A percentile compares a stretch with the other conserved stretches of the same genome.
Conservation (phyloP, 2,797 vertebrate species). For the Melanotaenia parkinsoni region DNA sequence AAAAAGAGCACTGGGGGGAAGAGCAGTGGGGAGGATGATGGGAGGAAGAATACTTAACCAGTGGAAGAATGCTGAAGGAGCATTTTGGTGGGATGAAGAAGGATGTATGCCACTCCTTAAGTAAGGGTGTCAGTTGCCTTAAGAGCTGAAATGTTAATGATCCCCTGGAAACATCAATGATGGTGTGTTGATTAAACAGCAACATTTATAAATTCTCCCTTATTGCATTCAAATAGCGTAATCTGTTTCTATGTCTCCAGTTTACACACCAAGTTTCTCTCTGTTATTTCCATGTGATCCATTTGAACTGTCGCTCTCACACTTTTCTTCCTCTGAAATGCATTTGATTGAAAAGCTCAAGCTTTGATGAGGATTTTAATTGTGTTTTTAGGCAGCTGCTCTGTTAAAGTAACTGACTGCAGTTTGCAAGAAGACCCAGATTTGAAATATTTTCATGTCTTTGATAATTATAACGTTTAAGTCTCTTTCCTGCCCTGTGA, state of each 20-base stretch:
- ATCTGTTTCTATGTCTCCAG: too few relatives aligned
- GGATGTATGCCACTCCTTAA: too few relatives aligned
- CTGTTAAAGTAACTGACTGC: too few relatives aligned
- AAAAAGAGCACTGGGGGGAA: too few relatives aligned
- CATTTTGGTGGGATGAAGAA: background rate
- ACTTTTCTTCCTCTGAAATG: background rate
- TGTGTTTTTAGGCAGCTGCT: too few relatives aligned
- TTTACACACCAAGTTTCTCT: background rate
- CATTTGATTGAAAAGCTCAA: background rate
- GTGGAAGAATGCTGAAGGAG: background rate
- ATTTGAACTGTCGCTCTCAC: background rate
- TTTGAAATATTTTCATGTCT: background rate
- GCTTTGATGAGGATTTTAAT: background rate
- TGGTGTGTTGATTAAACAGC: background rate
- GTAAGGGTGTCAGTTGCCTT: too few relatives aligned
- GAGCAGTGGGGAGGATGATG: background rate
- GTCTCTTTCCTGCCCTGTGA: background rate
- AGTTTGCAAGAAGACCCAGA: background rate
- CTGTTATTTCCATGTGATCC: background rate
- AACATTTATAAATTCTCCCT: too few relatives aligned
- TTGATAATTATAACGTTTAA: background rate
- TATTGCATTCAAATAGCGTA: too few relatives aligned
- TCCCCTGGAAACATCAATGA: background rate
- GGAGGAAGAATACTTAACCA: background rate
- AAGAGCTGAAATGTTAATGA: too few relatives aligned